These are phyloP conservation scores for Strigamia maritima DNA, from an alignment of 2,888 invertebrate species.

Conservation along the genomic window DNA sequence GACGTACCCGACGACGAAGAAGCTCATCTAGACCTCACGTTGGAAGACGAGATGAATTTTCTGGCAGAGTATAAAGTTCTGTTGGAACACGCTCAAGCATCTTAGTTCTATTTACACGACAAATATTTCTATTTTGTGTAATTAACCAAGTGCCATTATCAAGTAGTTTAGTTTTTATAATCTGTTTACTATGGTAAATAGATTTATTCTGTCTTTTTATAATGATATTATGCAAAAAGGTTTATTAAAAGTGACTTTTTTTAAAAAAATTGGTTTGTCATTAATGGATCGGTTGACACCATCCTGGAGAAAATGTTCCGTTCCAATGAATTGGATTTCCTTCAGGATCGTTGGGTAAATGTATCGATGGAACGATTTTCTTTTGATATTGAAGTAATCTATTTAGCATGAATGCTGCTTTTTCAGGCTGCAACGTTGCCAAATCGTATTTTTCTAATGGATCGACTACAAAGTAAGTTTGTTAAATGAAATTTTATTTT, in stretches of 20 bases:
- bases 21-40: conserved; percentile 69
- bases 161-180: not conserved
- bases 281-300: conserved; percentile 42
- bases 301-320: conserved; percentile 43
- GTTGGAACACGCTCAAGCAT: not conserved
- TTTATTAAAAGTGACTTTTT: not conserved
- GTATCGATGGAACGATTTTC: conserved; percentile 44
- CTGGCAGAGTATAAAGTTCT: conserved; percentile 60
- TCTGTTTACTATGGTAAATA: too few species aligned
- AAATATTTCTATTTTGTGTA: not conserved
- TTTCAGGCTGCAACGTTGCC: conserved; percentile 43
- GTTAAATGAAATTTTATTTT: not conserved
- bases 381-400: conserved; percentile 44
- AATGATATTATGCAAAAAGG: not conserved
- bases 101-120: not conserved
- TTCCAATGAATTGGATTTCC: conserved; percentile 43
- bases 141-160: not conserved
- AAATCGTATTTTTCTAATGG: conserved; percentile 46
- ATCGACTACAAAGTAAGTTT: conserved; percentile 46
- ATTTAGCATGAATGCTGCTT: conserved; percentile 44
- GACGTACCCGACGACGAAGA: conserved; percentile 62
- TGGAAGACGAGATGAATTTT: conserved; percentile 67
- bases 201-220: too few species aligned
- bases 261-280: conserved; percentile 30
- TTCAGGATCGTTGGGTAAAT: conserved; percentile 40